Evolutionary conservation across 2,113 vertebrate species (phyloP).

Genomic region (Heterotilapia buettikoferi): DNA sequence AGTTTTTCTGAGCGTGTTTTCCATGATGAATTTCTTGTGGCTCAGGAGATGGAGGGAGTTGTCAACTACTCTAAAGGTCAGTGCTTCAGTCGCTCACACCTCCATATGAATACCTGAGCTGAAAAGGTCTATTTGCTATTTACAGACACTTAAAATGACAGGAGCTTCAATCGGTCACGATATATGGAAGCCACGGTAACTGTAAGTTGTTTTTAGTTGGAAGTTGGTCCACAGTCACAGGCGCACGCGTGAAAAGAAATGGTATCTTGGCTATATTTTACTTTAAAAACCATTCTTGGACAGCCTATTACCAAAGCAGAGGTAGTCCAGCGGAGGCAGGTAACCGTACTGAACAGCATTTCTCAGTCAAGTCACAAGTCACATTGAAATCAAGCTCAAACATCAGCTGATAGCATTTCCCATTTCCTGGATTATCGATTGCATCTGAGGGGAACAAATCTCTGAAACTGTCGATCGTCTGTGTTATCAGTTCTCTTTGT

Average conservation of each 20-base stretch:
- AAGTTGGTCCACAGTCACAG: background rate
- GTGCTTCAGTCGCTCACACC: background rate
- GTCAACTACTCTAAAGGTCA: background rate
- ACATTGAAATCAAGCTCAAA: background rate
- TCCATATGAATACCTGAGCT: background rate
- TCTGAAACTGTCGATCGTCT: background rate
- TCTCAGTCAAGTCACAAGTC: background rate
- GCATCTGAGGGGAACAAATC: background rate
- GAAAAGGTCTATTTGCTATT: background rate
- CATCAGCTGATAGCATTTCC: background rate
- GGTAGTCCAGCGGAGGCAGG: accelerated
- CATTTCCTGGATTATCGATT: background rate
- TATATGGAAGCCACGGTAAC: background rate
- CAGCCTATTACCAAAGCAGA: background rate
- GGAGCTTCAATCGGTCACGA: background rate
- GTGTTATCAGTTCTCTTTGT: background rate
- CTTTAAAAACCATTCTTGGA: background rate
- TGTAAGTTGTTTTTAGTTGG: background rate
- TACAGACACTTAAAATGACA: background rate
- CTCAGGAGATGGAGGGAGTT: background rate
- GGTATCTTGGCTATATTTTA: background rate
- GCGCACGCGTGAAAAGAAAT: accelerated
- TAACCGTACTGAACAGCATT: accelerated
- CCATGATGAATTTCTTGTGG: background rate
- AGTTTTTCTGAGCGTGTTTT: background rate